A percentile compares a stretch with the other conserved stretches of the same genome.
phyloP scores from a whole-genome alignment of 2,113 vertebrate genomes.

The Lipophrys pholis region DNA sequence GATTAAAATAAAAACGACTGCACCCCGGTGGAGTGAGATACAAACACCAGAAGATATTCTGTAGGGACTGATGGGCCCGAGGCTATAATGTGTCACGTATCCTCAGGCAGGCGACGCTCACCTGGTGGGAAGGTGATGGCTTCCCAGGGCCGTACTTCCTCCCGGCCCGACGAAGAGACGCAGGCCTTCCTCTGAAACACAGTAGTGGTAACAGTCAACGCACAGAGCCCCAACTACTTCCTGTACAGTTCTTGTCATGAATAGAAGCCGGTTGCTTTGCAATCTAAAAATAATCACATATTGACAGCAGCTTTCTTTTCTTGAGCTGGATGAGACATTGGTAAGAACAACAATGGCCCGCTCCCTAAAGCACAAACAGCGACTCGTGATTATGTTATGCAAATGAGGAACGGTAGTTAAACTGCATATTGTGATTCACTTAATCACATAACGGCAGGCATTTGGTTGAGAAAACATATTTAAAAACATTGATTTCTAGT shows the following conservation, averaged over 20 bases:
- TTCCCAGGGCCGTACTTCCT: conserved; percentile 95
- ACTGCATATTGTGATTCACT: too few relatives aligned
- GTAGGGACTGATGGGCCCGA: too few relatives aligned
- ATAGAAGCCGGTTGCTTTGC: conserved; percentile 73
- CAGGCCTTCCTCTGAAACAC: conserved; percentile 93
- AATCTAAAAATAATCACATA: conserved; percentile 77
- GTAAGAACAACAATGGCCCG: conserved; percentile 33
- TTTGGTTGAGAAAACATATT: too few relatives aligned
- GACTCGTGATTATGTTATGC: too few relatives aligned
- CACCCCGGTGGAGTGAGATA: too few relatives aligned
- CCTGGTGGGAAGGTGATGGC: conserved; percentile 92
- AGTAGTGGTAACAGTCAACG: conserved; percentile 21
- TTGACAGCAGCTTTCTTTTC: conserved; percentile 68
- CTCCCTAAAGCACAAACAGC: conserved; percentile 27
- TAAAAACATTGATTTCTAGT: too few relatives aligned
- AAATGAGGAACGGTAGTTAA: too few relatives aligned
- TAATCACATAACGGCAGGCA: too few relatives aligned
- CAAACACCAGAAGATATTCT: too few relatives aligned
- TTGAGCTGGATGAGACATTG: conserved; percentile 64
- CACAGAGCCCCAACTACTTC: conserved; percentile 24
- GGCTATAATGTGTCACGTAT: too few relatives aligned
- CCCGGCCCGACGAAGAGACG: conserved; percentile 97
- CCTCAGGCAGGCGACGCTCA: conserved; percentile 75
- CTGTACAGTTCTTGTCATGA: conserved; percentile 51
- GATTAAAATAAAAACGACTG: too few relatives aligned